Conservation (phyloP, 2,888 invertebrate genomes). For the Zeuzera pyrina region DNA sequence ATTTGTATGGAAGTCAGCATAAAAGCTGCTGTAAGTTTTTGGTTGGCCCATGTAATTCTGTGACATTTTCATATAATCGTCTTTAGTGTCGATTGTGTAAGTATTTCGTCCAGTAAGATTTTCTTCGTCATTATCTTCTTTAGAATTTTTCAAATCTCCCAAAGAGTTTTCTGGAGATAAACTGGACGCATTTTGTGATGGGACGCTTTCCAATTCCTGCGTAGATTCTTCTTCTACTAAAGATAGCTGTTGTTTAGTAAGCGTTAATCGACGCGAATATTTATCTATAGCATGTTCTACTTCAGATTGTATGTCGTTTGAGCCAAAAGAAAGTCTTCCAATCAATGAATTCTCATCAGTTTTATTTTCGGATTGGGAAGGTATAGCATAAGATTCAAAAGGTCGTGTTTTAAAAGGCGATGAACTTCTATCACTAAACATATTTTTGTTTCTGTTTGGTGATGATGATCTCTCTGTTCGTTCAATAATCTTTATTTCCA, state of each 20-base stretch:
- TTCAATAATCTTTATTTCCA: conserved; percentile 56
- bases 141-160: conserved; percentile 26
- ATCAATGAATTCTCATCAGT: conserved; percentile 24
- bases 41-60: conserved; percentile 33
- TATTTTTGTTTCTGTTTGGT: conserved; percentile 33
- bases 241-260: conserved; percentile 58
- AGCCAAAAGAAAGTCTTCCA: conserved; percentile 39
- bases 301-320: conserved; percentile 29
- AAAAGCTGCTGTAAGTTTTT: conserved; percentile 50
- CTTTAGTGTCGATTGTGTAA: conserved; percentile 22
- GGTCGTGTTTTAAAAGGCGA: conserved; percentile 40
- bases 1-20: conserved; percentile 44
- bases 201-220: conserved; percentile 58
- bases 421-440: conserved; percentile 25
- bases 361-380: conserved; percentile 34
- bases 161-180: conserved; percentile 43
- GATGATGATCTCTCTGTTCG: conserved; percentile 28
- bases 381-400: conserved; percentile 52
- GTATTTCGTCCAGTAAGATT: conserved; percentile 21
- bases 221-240: conserved; percentile 67
- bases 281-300: conserved; percentile 44
- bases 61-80: conserved; percentile 22
- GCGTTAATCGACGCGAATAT: conserved; percentile 37
- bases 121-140: conserved; percentile 16
- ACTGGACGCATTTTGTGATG: conserved; percentile 45